Base-by-base conservation (phyloP, 2,797 vertebrate species). In the Cichlasoma orientale region DNA sequence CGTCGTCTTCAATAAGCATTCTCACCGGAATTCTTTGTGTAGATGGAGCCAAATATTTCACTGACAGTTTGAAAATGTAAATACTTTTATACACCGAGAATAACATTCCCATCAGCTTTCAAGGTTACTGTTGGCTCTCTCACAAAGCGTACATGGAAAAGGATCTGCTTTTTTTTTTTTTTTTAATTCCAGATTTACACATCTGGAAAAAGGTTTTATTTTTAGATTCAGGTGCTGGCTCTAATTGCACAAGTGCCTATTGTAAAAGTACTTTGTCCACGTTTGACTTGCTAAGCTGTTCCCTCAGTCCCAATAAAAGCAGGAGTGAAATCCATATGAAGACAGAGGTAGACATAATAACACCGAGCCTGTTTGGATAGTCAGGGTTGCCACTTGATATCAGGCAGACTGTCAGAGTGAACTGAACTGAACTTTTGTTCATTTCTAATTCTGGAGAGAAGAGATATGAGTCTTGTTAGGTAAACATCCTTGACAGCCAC, bases 401-500 rank as follows among this genome's bases (percentile, higher is more conserved):
- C 79, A 31, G 79, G 70, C 56, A 16, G 80, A 84, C 89, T 88
- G 86, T 73, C 33, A 16, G 68, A 82, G 79, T 55, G 85, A 92
- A 92, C 86, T 85, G 52, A 82, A 56, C 75, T 89, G 78, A 93
- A 94, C 92, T 89, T 92, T 90, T 83, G 87, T 90, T 90, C 84
- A 79, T 86, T 90, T 93, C 89, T 92, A 90, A 94, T 92, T 93
- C 75, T 79, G 86, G 84, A 90, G 74, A 73, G 84, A 38, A 23
- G 71, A 88, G 86, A 90, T 92, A 90, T 57, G 78, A 73, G 68
- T 76, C 44, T 74, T 78, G 78, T 80, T 86, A 68, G 86, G 86
- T 92, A 93, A 94, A 94, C 89, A 92, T 93, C 92, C 90, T 90
- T 91, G 87, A 92, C 89, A 92, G 89, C 86, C 92, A 93, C 90